Evolutionary conservation across 1,140 invertebrate genomes (phyloP), one percentile per base, ranked within the genome.

Genomic region (Epicauta chinensis): DNA sequence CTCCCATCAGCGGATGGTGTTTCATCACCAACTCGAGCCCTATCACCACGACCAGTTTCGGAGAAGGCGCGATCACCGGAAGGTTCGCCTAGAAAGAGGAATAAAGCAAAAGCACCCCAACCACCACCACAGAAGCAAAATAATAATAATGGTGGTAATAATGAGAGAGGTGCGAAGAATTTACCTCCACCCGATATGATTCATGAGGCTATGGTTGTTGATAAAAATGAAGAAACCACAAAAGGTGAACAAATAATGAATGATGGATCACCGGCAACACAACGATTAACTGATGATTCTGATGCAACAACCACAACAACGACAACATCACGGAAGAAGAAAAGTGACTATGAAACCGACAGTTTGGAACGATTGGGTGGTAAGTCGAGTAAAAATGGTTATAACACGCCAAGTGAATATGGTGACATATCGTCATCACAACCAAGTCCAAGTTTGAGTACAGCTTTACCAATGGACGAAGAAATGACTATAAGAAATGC

Each of bases 401-500:
- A 73, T 6, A 75, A 75, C 3, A 80, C 77, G 6, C 80, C 82
- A 0, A 78, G 80, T 0, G 81, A 86, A 13, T 82, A 80, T 61
- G 70, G 67, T 30, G 80, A 82, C 37, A 63, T 81, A 29, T 71
- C 81, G 0, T 82, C 81, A 50, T 81, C 82, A 3, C 82, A 86
- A 61, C 77, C 82, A 0, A 84, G 81, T 62, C 82, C 84, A 1
- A 81, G 79, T 39, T 61, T 84, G 23, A 85, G 82, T 42, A 77
- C 78, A 1, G 82, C 83, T 4, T 59, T 87, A 42, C 84, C 84
- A 0, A 74, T 87, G 67, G 85, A 87, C 59, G 86, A 89, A 71
- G 85, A 88, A 68, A 65, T 88, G 49, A 87, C 84, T 2, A 86
- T 87, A 73, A 75, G 77, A 51, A 87, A 87, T 65, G 81, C 82